phyloP scores from a whole-genome alignment of 1,140 invertebrate genomes.

The Diprion similis region DNA sequence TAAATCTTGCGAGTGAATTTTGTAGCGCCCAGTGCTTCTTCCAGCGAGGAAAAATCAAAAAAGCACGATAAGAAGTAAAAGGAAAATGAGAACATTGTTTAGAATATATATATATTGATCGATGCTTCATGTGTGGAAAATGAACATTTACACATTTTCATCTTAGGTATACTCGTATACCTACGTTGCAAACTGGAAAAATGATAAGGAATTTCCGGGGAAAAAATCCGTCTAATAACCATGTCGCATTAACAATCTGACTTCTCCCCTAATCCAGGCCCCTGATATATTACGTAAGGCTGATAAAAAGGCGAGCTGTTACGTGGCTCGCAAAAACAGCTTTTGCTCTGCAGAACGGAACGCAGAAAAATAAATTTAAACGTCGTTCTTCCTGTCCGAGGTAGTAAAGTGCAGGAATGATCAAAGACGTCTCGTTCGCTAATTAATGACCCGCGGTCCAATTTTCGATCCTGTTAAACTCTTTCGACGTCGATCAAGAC shows the following conservation, averaged over 20 bases:
- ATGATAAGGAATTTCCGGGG: background rate
- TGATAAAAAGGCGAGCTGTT: background rate
- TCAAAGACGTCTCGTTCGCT: background rate
- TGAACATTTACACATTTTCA: too few species aligned
- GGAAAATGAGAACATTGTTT: too few species aligned
- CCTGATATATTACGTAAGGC: background rate
- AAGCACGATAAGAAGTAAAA: too few species aligned
- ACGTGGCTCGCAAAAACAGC: background rate
- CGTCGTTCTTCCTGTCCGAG: too few species aligned
- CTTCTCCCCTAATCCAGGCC: background rate
- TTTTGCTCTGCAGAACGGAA: background rate
- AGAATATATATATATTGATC: too few species aligned
- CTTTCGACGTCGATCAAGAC: too few species aligned
- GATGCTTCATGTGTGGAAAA: too few species aligned
- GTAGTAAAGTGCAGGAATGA: too few species aligned
- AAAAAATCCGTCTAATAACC: background rate
- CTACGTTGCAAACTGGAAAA: too few species aligned
- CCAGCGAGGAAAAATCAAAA: background rate
- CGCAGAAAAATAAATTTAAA: too few species aligned
- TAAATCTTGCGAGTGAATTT: background rate
- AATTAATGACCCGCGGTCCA: background rate
- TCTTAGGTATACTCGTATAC: too few species aligned
- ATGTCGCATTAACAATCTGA: background rate
- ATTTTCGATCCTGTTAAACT: background rate
- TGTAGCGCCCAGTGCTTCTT: background rate